phyloP scores from a whole-genome alignment of 2,888 invertebrate genomes.

The Glyphotaelius pellucidus region DNA sequence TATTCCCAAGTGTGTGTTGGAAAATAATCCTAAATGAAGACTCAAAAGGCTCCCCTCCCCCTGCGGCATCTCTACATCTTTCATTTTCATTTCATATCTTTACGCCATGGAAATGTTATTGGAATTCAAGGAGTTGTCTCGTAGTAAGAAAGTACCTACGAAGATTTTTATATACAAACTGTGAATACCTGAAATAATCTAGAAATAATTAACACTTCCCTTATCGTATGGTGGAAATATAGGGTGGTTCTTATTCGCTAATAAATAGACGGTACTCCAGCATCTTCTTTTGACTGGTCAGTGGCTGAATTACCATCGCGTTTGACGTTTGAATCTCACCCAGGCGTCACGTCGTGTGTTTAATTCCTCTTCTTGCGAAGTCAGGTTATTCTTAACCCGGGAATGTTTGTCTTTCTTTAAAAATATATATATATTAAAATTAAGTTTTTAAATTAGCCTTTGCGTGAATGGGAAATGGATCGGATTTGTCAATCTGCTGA shows the following conservation, averaged over 20 bases:
- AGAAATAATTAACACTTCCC: neutral
- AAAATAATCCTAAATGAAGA: slow-evolving; percentile 27
- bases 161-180: neutral
- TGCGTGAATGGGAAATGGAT: no score
- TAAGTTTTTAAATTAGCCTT: no score
- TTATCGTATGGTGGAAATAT: neutral
- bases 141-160: neutral
- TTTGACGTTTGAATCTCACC: no score
- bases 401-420: no score
- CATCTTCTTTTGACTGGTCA: neutral
- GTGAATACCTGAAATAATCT: neutral
- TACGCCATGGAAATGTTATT: neutral
- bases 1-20: slow-evolving; percentile 19
- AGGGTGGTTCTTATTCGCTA: neutral
- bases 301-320: no score
- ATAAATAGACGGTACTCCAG: neutral
- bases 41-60: neutral
- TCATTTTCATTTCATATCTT: neutral
- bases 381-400: no score
- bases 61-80: neutral
- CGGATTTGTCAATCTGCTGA: no score
- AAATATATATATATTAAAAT: no score
- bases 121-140: neutral
- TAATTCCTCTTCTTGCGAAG: no score
- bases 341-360: no score